Conservation (phyloP, 2,888 invertebrate genomes). For the Drosophila nigricruria region DNA sequence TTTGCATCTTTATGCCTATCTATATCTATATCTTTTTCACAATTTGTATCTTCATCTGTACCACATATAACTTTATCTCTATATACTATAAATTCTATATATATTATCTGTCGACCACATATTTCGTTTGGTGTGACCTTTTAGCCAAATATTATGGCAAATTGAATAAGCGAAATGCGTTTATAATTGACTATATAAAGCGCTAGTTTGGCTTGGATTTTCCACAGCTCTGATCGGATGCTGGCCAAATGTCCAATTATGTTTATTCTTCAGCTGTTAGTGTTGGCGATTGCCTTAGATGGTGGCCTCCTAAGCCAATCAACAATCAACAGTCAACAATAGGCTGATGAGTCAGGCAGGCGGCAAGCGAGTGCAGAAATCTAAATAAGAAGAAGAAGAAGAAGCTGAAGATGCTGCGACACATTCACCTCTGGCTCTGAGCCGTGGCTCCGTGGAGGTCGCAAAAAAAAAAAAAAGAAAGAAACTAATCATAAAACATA, state of each 20-base stretch:
- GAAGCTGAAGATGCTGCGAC: slow-evolving; percentile 18
- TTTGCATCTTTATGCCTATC: background rate
- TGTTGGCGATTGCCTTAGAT: slow-evolving; percentile 29
- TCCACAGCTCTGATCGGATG: slow-evolving; percentile 22
- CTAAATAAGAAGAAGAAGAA: background rate
- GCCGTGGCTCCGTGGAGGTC: slow-evolving; percentile 41
- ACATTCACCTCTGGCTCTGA: slow-evolving; percentile 40
- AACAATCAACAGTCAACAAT: slow-evolving; percentile 9
- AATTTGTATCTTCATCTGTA: no score
- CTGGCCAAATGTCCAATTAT: slow-evolving; percentile 11
- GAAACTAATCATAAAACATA: slow-evolving; percentile 65
- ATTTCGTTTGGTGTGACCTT: background rate
- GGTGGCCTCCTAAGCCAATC: slow-evolving; percentile 57
- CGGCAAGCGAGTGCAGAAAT: slow-evolving; percentile 36
- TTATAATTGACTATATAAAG: slow-evolving; percentile 18
- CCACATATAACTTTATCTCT: background rate
- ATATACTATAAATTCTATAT: background rate
- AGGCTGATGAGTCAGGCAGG: slow-evolving; percentile 43
- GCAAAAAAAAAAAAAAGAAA: slow-evolving; percentile 28
- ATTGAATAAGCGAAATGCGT: slow-evolving; percentile 24
- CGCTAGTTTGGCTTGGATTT: slow-evolving; percentile 9
- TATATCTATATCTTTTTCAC: background rate
- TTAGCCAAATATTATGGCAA: slow-evolving; percentile 3
- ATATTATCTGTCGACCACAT: background rate
- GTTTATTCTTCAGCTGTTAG: slow-evolving; percentile 13